A percentile compares a stretch with the other conserved stretches of the same genome.
These are phyloP conservation scores for Anas acuta DNA, from an alignment of 2,797 vertebrate species.

Conservation along the genomic window DNA sequence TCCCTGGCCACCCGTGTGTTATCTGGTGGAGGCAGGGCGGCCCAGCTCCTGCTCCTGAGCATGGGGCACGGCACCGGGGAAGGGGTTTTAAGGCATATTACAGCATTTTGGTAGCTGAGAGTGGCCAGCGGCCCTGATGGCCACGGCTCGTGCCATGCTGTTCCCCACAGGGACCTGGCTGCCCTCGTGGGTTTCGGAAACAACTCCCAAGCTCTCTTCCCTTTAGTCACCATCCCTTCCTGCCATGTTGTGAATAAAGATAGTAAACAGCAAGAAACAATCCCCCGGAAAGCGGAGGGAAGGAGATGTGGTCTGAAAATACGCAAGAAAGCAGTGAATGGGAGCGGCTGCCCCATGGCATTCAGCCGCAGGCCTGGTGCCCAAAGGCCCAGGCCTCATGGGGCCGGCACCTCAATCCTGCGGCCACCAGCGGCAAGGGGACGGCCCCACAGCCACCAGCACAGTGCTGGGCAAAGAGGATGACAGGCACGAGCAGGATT, in stretches of 20 bases:
- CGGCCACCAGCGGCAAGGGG: too few relatives aligned
- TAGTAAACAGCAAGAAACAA: not conserved
- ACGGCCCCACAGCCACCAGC: too few relatives aligned
- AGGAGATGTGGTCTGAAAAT: not conserved
- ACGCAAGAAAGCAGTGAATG: not conserved
- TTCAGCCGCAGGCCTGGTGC: not conserved
- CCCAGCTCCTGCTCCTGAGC: not conserved
- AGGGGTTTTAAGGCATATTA: accelerated
- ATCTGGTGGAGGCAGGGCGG: not conserved
- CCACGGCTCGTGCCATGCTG: too few relatives aligned
- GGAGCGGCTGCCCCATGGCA: too few relatives aligned
- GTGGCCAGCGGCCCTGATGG: not conserved
- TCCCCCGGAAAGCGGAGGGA: too few relatives aligned
- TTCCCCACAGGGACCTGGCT: too few relatives aligned
- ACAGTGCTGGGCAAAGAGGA: not conserved
- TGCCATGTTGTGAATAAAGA: too few relatives aligned
- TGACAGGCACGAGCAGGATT: not conserved
- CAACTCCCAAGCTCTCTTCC: too few relatives aligned
- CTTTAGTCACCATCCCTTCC: too few relatives aligned
- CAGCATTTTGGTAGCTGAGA: not conserved
- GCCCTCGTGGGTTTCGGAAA: too few relatives aligned
- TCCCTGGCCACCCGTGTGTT: accelerated
- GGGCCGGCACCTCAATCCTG: not conserved
- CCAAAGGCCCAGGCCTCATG: not conserved
- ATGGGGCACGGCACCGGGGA: accelerated